These are phyloP conservation scores for Morpho deidamia DNA, from an alignment of 2,888 invertebrate genomes.

Conservation along the genomic window DNA sequence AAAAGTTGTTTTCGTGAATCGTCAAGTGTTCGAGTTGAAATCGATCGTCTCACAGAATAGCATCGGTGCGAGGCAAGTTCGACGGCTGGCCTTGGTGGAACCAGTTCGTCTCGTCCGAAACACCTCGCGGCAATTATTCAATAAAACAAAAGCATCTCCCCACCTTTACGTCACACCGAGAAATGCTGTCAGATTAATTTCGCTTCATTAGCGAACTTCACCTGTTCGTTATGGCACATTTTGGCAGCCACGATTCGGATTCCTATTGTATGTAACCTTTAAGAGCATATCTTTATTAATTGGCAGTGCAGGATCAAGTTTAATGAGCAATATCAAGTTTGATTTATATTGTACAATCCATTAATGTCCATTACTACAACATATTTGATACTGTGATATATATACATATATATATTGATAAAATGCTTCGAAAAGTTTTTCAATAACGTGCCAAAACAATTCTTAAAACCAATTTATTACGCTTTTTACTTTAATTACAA, in stretches of 20 bases:
- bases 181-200: constrained; percentile 58
- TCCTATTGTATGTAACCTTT: too few relatives aligned
- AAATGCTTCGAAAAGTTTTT: too few relatives aligned
- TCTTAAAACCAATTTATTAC: too few relatives aligned
- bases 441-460: too few relatives aligned
- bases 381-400: too few relatives aligned
- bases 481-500: too few relatives aligned
- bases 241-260: neutral
- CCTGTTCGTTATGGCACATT: constrained; percentile 15
- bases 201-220: constrained; percentile 44
- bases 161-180: constrained; percentile 60
- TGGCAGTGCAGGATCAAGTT: too few relatives aligned
- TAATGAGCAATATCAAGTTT: too few relatives aligned
- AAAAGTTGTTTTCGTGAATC: constrained; percentile 21
- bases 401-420: too few relatives aligned
- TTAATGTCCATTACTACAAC: too few relatives aligned
- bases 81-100: constrained; percentile 75
- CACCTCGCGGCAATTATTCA: constrained; percentile 76
- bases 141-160: constrained; percentile 74
- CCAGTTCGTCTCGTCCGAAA: constrained; percentile 74
- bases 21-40: constrained; percentile 34
- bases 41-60: constrained; percentile 47
- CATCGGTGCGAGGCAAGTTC: constrained; percentile 59
- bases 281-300: too few relatives aligned
- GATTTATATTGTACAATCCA: too few relatives aligned